Evolutionary conservation across 2,888 invertebrate species (phyloP).

Genomic region (Entomobrya proxima): DNA sequence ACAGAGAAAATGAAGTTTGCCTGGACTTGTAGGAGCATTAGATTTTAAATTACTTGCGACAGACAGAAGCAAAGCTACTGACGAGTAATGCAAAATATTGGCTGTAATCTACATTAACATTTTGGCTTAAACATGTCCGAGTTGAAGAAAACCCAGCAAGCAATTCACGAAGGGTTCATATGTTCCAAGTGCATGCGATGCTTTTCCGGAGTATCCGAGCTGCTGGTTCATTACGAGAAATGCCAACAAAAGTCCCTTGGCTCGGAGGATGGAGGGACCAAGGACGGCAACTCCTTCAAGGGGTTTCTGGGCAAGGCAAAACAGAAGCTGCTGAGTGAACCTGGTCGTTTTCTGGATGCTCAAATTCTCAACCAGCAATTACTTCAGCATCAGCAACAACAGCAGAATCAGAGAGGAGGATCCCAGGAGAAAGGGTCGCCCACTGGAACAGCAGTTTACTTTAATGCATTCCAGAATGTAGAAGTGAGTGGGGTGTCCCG

Average conservation of each 20-base stretch:
- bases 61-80: background rate
- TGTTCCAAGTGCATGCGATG: constrained; percentile 74
- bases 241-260: constrained; percentile 46
- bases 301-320: constrained; percentile 73
- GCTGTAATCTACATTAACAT: background rate
- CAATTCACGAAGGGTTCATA: constrained; percentile 74
- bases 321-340: constrained; percentile 68
- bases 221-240: constrained; percentile 72
- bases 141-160: constrained; percentile 62
- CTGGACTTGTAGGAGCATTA: too few relatives aligned
- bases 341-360: constrained; percentile 48
- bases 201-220: constrained; percentile 71
- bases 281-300: constrained; percentile 52
- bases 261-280: constrained; percentile 26
- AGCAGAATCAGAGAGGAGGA: constrained; percentile 45
- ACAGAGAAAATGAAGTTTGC: too few relatives aligned
- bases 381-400: constrained; percentile 28
- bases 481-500: constrained; percentile 79
- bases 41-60: too few relatives aligned
- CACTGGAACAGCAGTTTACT: constrained; percentile 54
- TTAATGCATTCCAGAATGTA: constrained; percentile 72
- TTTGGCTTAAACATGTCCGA: constrained; percentile 55
- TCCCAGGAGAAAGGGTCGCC: constrained; percentile 52
- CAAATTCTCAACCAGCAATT: constrained; percentile 63
- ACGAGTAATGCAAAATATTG: too few relatives aligned